Percentiles rank a stretch among this genome's conserved stretches.
phyloP scores from a whole-genome alignment of 2,797 vertebrate species.

The Phoebastria nigripes region DNA sequence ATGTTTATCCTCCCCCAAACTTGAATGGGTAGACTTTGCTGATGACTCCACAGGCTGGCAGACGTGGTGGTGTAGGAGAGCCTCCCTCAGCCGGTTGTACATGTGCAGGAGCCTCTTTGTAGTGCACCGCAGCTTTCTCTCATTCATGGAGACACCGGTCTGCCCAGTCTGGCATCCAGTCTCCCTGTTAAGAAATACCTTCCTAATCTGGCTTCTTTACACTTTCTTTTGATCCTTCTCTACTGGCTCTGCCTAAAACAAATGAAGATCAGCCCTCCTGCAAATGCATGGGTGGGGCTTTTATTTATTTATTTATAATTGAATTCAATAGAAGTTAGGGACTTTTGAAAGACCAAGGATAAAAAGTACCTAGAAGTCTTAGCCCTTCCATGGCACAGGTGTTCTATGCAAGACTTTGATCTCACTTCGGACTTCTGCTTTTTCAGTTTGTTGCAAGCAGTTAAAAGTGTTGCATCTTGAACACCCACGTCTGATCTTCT shows the following conservation, averaged over 20 bases:
- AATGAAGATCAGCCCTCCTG: neutral
- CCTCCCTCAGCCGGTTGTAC: neutral
- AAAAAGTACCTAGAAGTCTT: neutral
- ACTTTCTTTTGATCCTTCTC: neutral
- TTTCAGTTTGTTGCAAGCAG: neutral
- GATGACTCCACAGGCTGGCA: neutral
- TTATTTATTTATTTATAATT: neutral
- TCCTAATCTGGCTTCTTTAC: neutral
- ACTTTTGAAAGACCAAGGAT: neutral
- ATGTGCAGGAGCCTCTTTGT: accelerated
- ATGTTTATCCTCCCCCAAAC: no score
- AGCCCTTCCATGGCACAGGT: neutral
- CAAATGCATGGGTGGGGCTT: neutral
- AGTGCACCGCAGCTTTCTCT: accelerated
- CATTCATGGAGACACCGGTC: accelerated
- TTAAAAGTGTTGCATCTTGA: neutral
- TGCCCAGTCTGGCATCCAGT: no score
- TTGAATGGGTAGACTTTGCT: neutral
- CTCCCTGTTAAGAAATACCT: neutral
- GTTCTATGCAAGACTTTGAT: neutral
- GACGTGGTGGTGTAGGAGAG: neutral
- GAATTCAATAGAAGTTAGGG: neutral
- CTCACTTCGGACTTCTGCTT: neutral
- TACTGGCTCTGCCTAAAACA: neutral
- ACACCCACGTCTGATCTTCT: accelerated